phyloP scores from a whole-genome alignment of 2,888 invertebrate species.

The Drosophila macrospina region DNA sequence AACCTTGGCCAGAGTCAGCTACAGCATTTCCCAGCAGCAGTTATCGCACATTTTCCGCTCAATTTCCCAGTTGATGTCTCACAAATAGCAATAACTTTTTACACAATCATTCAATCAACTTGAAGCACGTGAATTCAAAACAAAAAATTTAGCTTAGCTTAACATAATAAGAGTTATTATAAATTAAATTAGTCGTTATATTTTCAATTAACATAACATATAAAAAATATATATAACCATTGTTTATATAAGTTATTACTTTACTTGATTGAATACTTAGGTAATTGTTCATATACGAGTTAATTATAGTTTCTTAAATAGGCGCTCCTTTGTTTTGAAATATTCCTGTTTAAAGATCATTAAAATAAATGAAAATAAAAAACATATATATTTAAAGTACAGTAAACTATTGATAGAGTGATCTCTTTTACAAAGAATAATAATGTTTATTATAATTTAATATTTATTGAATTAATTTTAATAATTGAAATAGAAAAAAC shows the following conservation, averaged over 20 bases:
- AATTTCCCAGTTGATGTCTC: conserved; percentile 20
- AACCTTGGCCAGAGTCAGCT: conserved; percentile 9
- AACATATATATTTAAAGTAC: too few species aligned
- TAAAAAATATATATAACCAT: neutral
- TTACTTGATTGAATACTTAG: neutral
- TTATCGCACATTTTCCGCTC: conserved; percentile 7
- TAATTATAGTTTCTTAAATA: neutral
- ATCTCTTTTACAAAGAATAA: too few species aligned
- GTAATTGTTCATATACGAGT: neutral
- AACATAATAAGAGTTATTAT: neutral
- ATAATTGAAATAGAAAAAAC: neutral
- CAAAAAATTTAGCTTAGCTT: neutral
- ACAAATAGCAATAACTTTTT: conserved; percentile 10
- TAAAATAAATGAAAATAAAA: too few species aligned
- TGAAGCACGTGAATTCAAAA: neutral
- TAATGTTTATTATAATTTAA: too few species aligned
- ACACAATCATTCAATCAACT: conserved; percentile 10
- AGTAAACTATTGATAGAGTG: neutral
- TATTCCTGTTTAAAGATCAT: too few species aligned
- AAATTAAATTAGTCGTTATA: neutral
- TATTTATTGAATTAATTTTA: neutral
- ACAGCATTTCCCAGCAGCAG: conserved; percentile 1
- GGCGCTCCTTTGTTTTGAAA: too few species aligned
- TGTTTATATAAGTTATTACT: neutral
- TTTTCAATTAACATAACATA: neutral